Percentiles rank a stretch among this genome's conserved stretches.
Evolutionary conservation across 2,113 vertebrate species (phyloP).

Genomic region (Corynorhinus townsendii): DNA sequence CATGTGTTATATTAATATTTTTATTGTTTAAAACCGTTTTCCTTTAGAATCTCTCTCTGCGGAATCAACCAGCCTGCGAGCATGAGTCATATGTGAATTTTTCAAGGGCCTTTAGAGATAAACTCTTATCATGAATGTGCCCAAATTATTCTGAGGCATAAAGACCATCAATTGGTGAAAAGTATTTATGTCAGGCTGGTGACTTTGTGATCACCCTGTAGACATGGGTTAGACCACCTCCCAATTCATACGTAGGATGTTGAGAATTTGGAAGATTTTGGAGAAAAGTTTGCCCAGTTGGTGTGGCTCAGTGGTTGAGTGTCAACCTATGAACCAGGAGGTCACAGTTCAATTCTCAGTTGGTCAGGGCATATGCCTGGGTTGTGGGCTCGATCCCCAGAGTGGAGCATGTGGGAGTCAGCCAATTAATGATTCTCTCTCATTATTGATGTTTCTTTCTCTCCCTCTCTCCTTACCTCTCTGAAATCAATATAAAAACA

Average conservation of each 20-base stretch:
- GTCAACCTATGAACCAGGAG: too few species aligned
- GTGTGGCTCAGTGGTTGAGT: too few species aligned
- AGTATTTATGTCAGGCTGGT: neutral
- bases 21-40: neutral
- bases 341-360: too few species aligned
- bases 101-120: neutral
- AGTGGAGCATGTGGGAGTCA: too few species aligned
- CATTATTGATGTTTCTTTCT: too few species aligned
- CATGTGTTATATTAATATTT: neutral
- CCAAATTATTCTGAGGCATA: neutral
- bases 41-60: neutral
- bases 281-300: too few species aligned
- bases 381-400: too few species aligned
- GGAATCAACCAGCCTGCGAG: accelerated
- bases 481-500: too few species aligned
- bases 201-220: neutral
- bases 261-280: neutral
- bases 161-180: neutral
- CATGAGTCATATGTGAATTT: neutral
- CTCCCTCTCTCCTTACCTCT: too few species aligned
- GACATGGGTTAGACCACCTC: neutral
- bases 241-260: neutral
- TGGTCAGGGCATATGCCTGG: too few species aligned
- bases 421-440: too few species aligned
- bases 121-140: neutral